Conservation (phyloP, 2,113 vertebrate species). For the Blennius ocellaris region DNA sequence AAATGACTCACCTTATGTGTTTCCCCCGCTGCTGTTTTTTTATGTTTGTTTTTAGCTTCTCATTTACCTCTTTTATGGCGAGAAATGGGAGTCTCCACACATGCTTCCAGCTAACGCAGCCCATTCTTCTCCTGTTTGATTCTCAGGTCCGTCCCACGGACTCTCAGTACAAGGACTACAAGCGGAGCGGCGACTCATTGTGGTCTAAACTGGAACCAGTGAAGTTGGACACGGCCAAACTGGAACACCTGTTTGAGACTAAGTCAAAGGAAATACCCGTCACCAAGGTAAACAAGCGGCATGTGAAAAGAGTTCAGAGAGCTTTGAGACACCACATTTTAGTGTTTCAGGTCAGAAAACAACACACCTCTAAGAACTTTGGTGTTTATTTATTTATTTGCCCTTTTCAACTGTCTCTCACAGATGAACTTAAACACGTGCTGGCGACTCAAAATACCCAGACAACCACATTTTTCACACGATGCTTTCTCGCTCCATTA, state of each 20-base stretch:
- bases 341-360: too few relatives aligned
- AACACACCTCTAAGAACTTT: too few relatives aligned
- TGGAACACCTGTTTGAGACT: slow-evolving; percentile 96
- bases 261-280: slow-evolving; percentile 96
- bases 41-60: slow-evolving; percentile 25
- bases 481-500: background rate
- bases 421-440: too few relatives aligned
- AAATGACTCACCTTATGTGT: slow-evolving; percentile 4
- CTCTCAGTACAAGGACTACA: slow-evolving; percentile 88
- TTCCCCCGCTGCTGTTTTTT: slow-evolving; percentile 12
- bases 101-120: slow-evolving; percentile 18
- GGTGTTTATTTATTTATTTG: too few relatives aligned
- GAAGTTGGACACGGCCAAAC: slow-evolving; percentile 93
- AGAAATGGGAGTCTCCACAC: slow-evolving; percentile 23
- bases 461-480: background rate
- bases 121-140: slow-evolving; percentile 20
- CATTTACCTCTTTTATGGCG: slow-evolving; percentile 28
- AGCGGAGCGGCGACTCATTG: slow-evolving; percentile 88
- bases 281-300: slow-evolving; percentile 88
- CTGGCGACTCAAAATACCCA: background rate
- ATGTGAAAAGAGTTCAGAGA: background rate
- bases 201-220: slow-evolving; percentile 96
- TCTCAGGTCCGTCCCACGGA: slow-evolving; percentile 88
- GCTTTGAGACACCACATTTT: background rate
- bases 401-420: too few relatives aligned